Base-by-base conservation (phyloP, 2,797 vertebrate species). In the Myotis daubentonii region DNA sequence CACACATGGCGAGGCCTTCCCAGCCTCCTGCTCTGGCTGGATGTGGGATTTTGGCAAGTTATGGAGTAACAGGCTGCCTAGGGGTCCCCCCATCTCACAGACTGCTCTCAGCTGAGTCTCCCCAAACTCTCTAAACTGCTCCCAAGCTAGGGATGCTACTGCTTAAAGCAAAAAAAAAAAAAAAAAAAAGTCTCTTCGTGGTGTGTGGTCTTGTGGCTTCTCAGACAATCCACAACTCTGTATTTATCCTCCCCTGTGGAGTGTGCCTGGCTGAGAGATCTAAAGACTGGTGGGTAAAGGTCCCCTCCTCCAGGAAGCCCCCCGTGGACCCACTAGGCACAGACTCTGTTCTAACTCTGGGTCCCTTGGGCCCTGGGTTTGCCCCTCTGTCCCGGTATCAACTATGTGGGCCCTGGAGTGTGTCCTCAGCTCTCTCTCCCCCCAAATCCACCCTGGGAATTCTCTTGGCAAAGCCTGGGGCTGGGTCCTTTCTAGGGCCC, bases 161-260 rank as follows among this genome's bases (percentile, higher is more conserved):
- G 85, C 74, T 70, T 41, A 81, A n/a, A 49, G 57, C 41, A 84
- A 70, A 22, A 4, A 10, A 22, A 8, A 3, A 44, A 71, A 22
- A 3, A 44, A 9, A 7, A 84, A 71, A 20, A 6, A 3, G 7
- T 19, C 53, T 66, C 28, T 11, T 81, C 25, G 62, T 89, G 74
- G 80, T 60, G 82, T 72, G 89, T 62, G 65, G 79, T 89, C 87
- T 79, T 75, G 84, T 30, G 87, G 95, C 87, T 91, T 94, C 89
- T 55, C 51, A 8, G 62, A 79, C 87, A 55, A 70, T 51, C 91
- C 81, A 44, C 90, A 91, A 89, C 51, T 55, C 87, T 82, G 89
- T 81, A 49, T 68, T 93, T 78, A 82, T 51, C 60, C n/a, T 23
- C 49, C 47, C 36, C 71, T 13, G 33, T 53, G 86, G 55, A 55